Conservation (phyloP, 2,888 invertebrate species). For the Congeria kusceri region DNA sequence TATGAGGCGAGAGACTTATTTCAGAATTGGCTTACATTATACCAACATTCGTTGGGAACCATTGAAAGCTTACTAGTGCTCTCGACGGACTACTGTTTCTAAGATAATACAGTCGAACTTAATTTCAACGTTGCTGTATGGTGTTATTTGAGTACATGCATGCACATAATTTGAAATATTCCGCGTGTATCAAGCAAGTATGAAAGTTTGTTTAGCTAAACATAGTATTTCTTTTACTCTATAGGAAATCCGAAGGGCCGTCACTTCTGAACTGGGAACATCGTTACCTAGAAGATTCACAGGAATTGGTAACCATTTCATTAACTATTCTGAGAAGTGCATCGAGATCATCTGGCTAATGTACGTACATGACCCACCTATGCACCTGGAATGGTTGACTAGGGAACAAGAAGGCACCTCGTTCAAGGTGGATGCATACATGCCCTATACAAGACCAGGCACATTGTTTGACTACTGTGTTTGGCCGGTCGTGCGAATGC, state of each 20-base stretch:
- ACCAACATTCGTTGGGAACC: too few species aligned
- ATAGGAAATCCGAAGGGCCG: conserved; percentile 51
- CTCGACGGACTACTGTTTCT: too few species aligned
- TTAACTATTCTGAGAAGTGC: conserved; percentile 52
- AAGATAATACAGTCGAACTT: too few species aligned
- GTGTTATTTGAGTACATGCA: too few species aligned
- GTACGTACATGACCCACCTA: conserved; percentile 63
- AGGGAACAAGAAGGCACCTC: conserved; percentile 54
- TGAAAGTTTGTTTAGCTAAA: too few species aligned
- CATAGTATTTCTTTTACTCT: not conserved
- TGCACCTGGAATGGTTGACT: conserved; percentile 61
- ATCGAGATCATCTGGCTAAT: conserved; percentile 63
- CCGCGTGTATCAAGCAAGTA: too few species aligned
- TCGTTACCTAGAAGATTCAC: conserved; percentile 56
- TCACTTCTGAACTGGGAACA: conserved; percentile 51
- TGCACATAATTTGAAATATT: too few species aligned
- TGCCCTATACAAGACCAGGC: conserved; percentile 47
- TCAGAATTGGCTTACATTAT: too few species aligned
- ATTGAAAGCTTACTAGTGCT: too few species aligned
- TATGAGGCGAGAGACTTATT: too few species aligned
- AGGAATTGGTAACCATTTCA: conserved; percentile 57
- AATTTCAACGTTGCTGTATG: too few species aligned
- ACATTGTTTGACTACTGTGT: conserved; percentile 61
- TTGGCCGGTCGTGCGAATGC: conserved; percentile 57
- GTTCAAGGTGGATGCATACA: conserved; percentile 52